Conservation (phyloP, 2,888 invertebrate genomes). For the Ephialtes manifestator region DNA sequence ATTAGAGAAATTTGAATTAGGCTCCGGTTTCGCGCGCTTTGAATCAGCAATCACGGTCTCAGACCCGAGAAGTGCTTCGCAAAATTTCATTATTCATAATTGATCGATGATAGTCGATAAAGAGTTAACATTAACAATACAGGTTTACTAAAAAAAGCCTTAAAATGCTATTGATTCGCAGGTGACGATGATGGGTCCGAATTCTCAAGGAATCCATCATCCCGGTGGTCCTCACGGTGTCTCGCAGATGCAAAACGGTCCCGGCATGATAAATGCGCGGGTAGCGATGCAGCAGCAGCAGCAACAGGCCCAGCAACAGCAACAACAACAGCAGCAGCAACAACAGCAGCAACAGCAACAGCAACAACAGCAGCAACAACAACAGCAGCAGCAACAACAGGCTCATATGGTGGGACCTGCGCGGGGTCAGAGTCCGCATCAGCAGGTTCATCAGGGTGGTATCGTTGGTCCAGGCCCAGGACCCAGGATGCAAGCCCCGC, state of each 20-base stretch:
- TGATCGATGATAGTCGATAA: no score
- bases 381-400: conserved; percentile 84
- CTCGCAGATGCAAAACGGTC: conserved; percentile 91
- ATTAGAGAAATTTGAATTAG: no score
- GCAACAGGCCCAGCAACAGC: conserved; percentile 86
- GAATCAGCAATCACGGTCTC: no score
- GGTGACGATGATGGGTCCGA: conserved; percentile 88
- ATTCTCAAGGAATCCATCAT: conserved; percentile 85
- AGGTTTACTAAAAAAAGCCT: no score
- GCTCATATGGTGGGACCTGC: conserved; percentile 83
- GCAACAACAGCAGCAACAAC: conserved; percentile 84
- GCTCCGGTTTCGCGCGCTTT: no score
- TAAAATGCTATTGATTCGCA: conserved; percentile 66
- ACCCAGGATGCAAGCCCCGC: conserved; percentile 89
- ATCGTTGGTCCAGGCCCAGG: conserved; percentile 87
- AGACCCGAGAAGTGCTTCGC: no score
- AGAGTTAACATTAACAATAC: no score
- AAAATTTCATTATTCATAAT: no score
- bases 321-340: conserved; percentile 84
- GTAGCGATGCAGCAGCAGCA: conserved; percentile 84
- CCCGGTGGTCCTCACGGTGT: conserved; percentile 82
- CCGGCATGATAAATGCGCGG: conserved; percentile 88
- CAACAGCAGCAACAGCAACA: conserved; percentile 87
- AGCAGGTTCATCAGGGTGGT: conserved; percentile 85
- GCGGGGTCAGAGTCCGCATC: conserved; percentile 85